phyloP scores from a whole-genome alignment of 2,797 vertebrate species.

The Pangasius sanitwongsei region DNA sequence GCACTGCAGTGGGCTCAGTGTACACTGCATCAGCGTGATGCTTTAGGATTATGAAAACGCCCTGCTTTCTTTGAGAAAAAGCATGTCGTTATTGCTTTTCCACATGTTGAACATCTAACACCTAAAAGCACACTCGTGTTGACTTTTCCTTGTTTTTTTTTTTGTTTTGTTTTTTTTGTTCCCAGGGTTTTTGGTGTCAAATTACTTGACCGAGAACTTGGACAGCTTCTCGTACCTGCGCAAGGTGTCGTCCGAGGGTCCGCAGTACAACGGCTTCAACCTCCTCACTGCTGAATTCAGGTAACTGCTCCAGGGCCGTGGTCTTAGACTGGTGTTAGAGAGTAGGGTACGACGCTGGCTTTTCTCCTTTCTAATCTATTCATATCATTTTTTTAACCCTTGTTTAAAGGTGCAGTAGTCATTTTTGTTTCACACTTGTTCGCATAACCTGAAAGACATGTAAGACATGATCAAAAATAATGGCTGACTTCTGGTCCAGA shows the following conservation, averaged over 20 bases:
- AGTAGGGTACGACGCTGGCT: too few relatives aligned
- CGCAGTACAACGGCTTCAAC: constrained; percentile 97
- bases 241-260: constrained; percentile 88
- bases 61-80: not conserved
- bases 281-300: constrained; percentile 93
- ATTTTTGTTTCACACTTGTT: too few relatives aligned
- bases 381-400: too few relatives aligned
- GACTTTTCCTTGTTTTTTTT: not conserved
- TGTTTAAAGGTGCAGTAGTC: not conserved
- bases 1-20: not conserved
- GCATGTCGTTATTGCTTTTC: not conserved
- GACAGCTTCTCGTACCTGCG: constrained; percentile 93
- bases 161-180: not conserved
- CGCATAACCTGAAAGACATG: not conserved
- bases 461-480: not conserved
- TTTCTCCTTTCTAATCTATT: too few relatives aligned
- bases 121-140: not conserved
- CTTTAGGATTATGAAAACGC: not conserved
- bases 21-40: not conserved
- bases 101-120: too few relatives aligned
- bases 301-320: constrained; percentile 64
- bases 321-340: not conserved
- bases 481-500: not conserved
- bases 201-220: constrained; percentile 86
- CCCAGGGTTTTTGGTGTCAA: constrained; percentile 88